Evolutionary conservation across 2,113 vertebrate species (phyloP).

Genomic region (Centropus unirufus): DNA sequence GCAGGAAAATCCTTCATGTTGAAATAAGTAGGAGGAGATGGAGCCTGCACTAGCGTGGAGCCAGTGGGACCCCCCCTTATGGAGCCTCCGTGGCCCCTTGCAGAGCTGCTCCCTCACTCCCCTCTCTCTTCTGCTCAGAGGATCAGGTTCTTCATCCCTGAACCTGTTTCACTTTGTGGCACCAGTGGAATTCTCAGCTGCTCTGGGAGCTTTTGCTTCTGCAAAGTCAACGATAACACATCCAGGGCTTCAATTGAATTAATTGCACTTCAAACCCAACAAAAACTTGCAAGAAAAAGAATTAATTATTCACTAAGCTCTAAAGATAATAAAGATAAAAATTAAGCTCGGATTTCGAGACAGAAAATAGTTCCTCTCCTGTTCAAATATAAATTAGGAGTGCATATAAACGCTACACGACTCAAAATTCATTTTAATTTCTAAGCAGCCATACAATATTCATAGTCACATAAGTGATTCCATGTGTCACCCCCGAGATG

Average conservation of each 20-base stretch:
- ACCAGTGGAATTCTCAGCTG: background rate
- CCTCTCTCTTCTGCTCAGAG: background rate
- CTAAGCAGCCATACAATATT: slow-evolving; percentile 33
- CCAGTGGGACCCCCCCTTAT: background rate
- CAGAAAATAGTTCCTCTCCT: slow-evolving; percentile 35
- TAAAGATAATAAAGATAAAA: slow-evolving; percentile 60
- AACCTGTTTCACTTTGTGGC: background rate
- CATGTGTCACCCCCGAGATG: background rate
- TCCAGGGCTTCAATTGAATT: background rate
- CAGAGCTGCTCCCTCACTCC: background rate
- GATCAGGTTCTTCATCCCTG: background rate
- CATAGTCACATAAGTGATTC: background rate
- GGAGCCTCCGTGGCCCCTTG: rapidly evolving
- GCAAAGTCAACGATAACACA: background rate
- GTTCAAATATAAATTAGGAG: slow-evolving; percentile 53
- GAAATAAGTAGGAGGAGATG: background rate
- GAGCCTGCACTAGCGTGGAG: rapidly evolving
- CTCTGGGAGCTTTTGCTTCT: background rate
- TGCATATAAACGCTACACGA: background rate
- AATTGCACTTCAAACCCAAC: background rate
- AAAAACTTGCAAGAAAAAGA: background rate
- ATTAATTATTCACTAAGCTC: slow-evolving; percentile 50
- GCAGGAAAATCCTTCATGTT: background rate
- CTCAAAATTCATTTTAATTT: slow-evolving; percentile 47
- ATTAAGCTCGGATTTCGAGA: slow-evolving; percentile 33